phyloP scores from a whole-genome alignment of 1,140 invertebrate species.

The Acromyrmex heyeri region DNA sequence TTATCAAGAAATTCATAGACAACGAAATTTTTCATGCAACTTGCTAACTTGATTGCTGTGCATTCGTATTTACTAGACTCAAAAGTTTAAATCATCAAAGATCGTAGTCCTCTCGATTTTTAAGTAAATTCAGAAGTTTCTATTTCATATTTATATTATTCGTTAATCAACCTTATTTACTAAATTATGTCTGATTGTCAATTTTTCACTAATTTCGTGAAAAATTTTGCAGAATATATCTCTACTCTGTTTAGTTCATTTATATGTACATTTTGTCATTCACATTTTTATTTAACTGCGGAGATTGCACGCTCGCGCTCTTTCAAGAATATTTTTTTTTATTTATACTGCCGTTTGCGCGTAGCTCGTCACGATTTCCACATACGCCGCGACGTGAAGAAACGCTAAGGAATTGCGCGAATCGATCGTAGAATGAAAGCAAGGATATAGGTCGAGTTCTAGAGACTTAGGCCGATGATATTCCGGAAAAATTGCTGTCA shows the following conservation, averaged over 20 bases:
- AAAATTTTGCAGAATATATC: background rate
- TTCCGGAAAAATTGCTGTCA: conserved; percentile 50
- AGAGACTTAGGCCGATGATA: conserved; percentile 45
- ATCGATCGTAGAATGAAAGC: conserved; percentile 50
- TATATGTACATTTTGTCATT: background rate
- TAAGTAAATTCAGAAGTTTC: background rate
- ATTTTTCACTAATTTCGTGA: background rate
- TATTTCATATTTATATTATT: background rate
- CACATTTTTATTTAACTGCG: conserved; percentile 2
- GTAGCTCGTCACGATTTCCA: background rate
- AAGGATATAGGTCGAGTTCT: conserved; percentile 50
- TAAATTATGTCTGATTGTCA: background rate
- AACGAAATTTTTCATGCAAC: background rate
- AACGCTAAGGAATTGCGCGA: conserved; percentile 16
- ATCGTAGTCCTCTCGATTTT: background rate
- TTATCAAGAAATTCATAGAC: too few relatives aligned
- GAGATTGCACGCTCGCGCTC: background rate
- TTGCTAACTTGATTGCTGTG: background rate
- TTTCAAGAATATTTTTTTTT: background rate
- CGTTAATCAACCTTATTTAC: background rate
- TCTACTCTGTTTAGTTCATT: background rate
- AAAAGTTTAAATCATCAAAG: background rate
- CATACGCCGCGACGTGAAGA: background rate
- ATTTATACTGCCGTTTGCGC: background rate
- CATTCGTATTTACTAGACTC: background rate